Evolutionary conservation across 2,888 invertebrate species (phyloP).

Genomic region (Meta bourneti): DNA sequence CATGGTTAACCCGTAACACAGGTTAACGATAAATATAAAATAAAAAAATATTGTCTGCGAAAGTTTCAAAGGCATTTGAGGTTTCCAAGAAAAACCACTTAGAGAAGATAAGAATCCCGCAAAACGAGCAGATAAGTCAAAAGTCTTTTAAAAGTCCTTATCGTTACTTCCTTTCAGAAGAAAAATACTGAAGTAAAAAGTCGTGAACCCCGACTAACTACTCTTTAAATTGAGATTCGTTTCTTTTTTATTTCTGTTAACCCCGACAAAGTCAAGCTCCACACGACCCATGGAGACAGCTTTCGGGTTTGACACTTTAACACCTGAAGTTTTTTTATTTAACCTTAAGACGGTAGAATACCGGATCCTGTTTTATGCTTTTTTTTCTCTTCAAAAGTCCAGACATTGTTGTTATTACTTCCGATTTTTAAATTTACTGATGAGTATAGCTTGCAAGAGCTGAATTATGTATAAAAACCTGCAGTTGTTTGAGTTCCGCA

Average conservation of each 20-base stretch:
- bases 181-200: conserved; percentile 58
- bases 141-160: conserved; percentile 65
- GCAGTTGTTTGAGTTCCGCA: no score
- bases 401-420: no score
- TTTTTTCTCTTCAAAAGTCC: no score
- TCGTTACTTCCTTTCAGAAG: conserved; percentile 20
- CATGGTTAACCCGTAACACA: background rate
- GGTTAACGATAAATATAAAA: background rate
- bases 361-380: background rate
- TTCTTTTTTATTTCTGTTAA: conserved; percentile 3
- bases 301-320: conserved; percentile 39
- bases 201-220: conserved; percentile 33
- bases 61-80: conserved; percentile 38
- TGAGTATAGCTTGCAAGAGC: no score
- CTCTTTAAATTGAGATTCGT: conserved; percentile 44
- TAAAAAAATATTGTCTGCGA: background rate
- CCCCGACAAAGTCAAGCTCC: conserved; percentile 16
- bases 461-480: no score
- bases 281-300: conserved; percentile 8
- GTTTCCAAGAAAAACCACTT: conserved; percentile 38
- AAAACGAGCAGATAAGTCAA: conserved; percentile 49
- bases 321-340: conserved; percentile 33
- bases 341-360: background rate
- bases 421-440: no score
- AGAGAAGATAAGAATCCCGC: conserved; percentile 39